Evolutionary conservation across 2,113 vertebrate genomes (phyloP), one percentile per base, ranked within the genome.

Genomic region (Cephalopholis sonnerati): DNA sequence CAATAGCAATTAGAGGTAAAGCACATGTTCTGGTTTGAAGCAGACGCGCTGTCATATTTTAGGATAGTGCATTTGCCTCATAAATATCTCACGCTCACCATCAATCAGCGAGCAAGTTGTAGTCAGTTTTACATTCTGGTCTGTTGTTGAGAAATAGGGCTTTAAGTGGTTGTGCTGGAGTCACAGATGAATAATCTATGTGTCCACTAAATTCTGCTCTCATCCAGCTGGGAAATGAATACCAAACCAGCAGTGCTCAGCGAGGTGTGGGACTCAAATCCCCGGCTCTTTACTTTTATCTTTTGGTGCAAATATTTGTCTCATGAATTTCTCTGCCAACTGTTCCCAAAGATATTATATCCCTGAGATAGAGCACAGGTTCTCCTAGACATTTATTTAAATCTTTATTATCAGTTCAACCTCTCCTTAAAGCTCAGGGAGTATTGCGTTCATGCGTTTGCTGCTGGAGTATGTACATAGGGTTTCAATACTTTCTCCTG

Each of bases 291-390:
- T 79, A 82, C 85, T 90, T 88, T 92, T 93, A 93, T 93, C 90
- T 92, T 79, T 83, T 48, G 72, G 76, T 79, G 86, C 91, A 93
- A 94, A 93, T 93, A 93, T 93, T 94, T 92, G 90, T 93, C 91
- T 86, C 85, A 80, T 87, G 90, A 84, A 90, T 91, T 91, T 92
- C 84, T 86, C 71, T 74, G 72, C 77, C 90, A 70, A 91, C 87
- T 91, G 68, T 89, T 89, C 86, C 63, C 70, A 53, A 18, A 91
- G 79, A 91, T 91, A 90, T 86, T 79, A 84, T 83, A 87, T 91
- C 79, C 86, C 63, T 39, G 5, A 81, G 87, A 91, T 88, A 83
- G 48, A 67, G 85, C 48, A 25, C 77, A 86, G 82, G 85, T 89
- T 88, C 54, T 83, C 29, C 73, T 70, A 50, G 41, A 80, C 85